Evolutionary conservation across 2,888 invertebrate species (phyloP).

Genomic region (Tortrix viridana): DNA sequence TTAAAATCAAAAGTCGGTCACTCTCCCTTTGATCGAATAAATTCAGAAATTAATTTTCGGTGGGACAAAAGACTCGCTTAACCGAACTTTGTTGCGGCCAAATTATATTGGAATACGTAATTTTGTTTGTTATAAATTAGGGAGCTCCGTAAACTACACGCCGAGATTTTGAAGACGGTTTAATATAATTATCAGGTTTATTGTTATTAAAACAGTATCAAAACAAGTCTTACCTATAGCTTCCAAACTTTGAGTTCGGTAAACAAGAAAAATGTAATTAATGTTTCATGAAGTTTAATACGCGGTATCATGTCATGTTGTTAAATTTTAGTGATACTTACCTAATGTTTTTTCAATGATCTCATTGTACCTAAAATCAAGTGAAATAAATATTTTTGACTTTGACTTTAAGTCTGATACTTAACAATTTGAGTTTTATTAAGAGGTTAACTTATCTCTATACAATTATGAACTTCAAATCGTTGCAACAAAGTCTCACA

Average conservation of each 20-base stretch:
- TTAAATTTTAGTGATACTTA: too few species aligned
- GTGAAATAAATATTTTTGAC: conserved; percentile 10
- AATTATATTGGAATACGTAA: conserved; percentile 55
- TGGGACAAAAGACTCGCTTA: conserved; percentile 46
- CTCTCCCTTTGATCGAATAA: conserved; percentile 56
- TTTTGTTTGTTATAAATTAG: conserved; percentile 55
- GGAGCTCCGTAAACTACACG: conserved; percentile 40
- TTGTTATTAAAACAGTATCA: background rate
- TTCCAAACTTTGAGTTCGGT: background rate
- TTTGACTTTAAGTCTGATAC: background rate
- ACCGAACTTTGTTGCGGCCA: conserved; percentile 49
- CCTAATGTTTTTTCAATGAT: too few species aligned
- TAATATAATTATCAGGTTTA: conserved; percentile 15
- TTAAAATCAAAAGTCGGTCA: conserved; percentile 51
- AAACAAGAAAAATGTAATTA: background rate
- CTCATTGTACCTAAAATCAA: too few species aligned
- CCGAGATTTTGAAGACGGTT: background rate
- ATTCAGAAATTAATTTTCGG: conserved; percentile 57
- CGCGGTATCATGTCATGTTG: background rate
- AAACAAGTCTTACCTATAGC: background rate
- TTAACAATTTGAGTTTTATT: too few species aligned
- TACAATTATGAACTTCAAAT: background rate
- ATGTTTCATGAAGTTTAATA: background rate
- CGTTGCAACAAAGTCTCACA: too few species aligned
- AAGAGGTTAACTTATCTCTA: too few species aligned